A percentile compares a stretch with the other conserved stretches of the same genome.
These are phyloP conservation scores for Zaprionus bogoriensis DNA, from an alignment of 2,888 invertebrate genomes.

Conservation along the genomic window DNA sequence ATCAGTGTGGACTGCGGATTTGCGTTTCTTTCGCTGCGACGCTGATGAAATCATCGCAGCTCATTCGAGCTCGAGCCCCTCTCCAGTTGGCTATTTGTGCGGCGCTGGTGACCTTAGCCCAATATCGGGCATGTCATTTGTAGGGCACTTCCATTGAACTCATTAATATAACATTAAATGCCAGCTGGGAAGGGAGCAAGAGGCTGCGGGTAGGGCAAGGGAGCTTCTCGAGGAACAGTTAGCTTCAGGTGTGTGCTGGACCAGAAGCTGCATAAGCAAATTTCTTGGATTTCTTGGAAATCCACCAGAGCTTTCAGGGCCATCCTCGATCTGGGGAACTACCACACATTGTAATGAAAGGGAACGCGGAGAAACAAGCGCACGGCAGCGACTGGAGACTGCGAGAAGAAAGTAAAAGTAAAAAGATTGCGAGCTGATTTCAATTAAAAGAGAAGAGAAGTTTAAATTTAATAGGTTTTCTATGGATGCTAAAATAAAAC, in stretches of 20 bases:
- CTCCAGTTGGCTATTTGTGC: no score
- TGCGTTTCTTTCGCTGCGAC: slow-evolving; percentile 31
- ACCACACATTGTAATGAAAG: not conserved
- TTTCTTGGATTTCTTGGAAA: not conserved
- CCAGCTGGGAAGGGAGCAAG: no score
- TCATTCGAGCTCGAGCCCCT: not conserved
- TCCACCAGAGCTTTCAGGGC: not conserved
- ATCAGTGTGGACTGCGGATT: slow-evolving; percentile 51
- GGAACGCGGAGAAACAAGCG: no score
- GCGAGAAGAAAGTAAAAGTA: not conserved
- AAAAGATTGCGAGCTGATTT: no score
- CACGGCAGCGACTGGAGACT: no score
- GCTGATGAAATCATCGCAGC: slow-evolving; percentile 63
- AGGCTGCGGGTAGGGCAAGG: no score
- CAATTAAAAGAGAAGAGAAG: no score
- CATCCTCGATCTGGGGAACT: not conserved
- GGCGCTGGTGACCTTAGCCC: slow-evolving; percentile 62
- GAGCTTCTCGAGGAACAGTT: not conserved
- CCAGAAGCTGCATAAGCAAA: slow-evolving; percentile 3
- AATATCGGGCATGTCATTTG: slow-evolving; percentile 1
- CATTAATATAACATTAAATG: slow-evolving; percentile 49
- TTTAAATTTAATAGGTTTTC: no score
- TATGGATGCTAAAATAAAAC: no score
- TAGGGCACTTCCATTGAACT: slow-evolving; percentile 43
- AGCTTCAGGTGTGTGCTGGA: slow-evolving; percentile 7